Conservation (phyloP, 2,888 invertebrate species). For the Philopedon plagiatum region DNA sequence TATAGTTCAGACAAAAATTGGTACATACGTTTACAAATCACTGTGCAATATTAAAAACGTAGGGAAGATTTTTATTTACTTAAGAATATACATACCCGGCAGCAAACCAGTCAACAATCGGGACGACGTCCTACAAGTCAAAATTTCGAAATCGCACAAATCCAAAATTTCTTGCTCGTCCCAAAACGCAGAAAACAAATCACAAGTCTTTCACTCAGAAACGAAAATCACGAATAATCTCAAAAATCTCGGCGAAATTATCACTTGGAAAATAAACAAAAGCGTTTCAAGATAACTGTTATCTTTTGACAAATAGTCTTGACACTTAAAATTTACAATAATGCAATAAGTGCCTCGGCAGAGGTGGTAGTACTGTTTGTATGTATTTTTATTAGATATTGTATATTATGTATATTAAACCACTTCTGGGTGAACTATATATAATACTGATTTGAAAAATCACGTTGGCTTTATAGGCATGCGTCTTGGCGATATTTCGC, state of each 20-base stretch:
- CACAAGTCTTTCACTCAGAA: neutral
- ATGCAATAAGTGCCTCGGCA: neutral
- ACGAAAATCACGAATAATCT: constrained; percentile 17
- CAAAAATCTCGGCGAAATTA: constrained; percentile 3
- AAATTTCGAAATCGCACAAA: too few species aligned
- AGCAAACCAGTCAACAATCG: neutral
- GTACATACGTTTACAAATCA: too few species aligned
- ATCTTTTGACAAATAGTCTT: constrained; percentile 10
- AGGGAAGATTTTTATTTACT: too few species aligned
- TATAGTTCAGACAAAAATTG: too few species aligned
- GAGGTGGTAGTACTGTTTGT: neutral
- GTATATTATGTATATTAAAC: neutral
- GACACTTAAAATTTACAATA: constrained; percentile 2
- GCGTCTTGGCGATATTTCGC: neutral
- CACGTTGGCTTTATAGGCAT: neutral
- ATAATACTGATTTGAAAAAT: neutral
- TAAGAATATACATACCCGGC: neutral
- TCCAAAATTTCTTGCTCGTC: too few species aligned
- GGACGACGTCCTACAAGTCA: neutral
- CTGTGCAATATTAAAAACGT: too few species aligned
- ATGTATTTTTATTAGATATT: neutral
- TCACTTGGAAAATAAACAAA: constrained; percentile 7
- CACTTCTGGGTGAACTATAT: neutral
- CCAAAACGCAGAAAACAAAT: neutral
- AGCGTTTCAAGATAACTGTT: neutral